Base-by-base conservation (phyloP, 2,888 invertebrate species). In the Nemoura dubitans region DNA sequence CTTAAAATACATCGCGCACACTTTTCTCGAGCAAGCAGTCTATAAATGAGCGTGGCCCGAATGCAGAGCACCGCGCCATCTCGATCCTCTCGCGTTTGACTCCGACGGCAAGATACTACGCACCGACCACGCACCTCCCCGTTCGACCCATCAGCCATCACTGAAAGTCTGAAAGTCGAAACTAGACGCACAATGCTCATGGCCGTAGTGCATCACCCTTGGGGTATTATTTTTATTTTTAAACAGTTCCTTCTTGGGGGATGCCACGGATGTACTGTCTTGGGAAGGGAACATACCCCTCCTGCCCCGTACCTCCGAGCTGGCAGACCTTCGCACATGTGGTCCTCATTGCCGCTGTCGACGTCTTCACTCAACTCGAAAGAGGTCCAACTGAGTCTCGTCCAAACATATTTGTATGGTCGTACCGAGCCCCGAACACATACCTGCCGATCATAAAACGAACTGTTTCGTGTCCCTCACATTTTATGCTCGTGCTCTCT, bases 1-100 rank as follows among this genome's bases (percentile, higher is more conserved):
- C 95, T 94, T 94, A 93, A 95, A 95, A 95, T 94, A 94, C 91
- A 91, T 59, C 91, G 92, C 93, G 83, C 84, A 30, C 80, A 82
- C 85, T 27, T 81, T 83, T 59, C 86, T 85, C 42, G 43, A 30
- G 76, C 30, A 21, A n/a, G 27, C 36, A 36, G 80, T 30, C 81
- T 86, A 80, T 86, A 78, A 80, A 86, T 76, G 78, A 80, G 78
- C 77, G 77, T 27, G 25, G 2, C 29, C 85, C 76, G 77, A n/a
- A 27, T 1, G 85, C 36, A 26, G 6, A 7, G 30, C 59, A 29
- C 26, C 29, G 16, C 42, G 28, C 10, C 14, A n/a, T n/a, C n/a
- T n/a, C n/a, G n/a, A n/a, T n/a, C 83, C 7, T 3, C 21, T 84
- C 30, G 28, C 25, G 10, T 21, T 21, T 6, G 36, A 30, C 10